These are phyloP conservation scores for Progne subis DNA, from an alignment of 2,113 vertebrate species.

Conservation along the genomic window DNA sequence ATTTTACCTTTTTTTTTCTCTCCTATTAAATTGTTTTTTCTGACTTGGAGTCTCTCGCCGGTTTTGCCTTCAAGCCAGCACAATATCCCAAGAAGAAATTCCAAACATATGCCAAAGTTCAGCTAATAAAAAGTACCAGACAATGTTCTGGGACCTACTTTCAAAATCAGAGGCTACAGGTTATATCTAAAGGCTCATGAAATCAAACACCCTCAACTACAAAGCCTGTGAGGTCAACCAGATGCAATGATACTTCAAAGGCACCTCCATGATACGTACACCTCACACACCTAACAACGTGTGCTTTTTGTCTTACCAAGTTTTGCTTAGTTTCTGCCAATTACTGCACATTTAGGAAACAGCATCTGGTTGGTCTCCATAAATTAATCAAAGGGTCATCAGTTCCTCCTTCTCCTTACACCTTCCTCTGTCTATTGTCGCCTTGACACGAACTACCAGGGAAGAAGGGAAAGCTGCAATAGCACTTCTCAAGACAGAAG, in stretches of 20 bases:
- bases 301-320: neutral
- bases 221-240: neutral
- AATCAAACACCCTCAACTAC: neutral
- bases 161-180: neutral
- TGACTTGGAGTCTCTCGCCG: no score
- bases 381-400: neutral
- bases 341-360: neutral
- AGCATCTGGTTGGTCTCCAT: neutral
- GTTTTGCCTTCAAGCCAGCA: no score
- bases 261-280: neutral
- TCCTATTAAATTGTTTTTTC: no score
- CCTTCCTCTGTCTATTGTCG: neutral
- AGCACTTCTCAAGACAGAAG: neutral
- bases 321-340: neutral
- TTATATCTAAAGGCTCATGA: neutral
- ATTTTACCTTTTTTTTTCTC: no score
- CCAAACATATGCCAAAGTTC: neutral
- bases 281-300: neutral
- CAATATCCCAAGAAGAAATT: neutral
- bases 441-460: neutral
- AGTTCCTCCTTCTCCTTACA: neutral
- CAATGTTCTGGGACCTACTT: neutral
- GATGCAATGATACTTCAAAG: neutral
- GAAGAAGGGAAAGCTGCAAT: neutral
- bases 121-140: neutral